A percentile compares a stretch with the other conserved stretches of the same genome.
phyloP scores from a whole-genome alignment of 2,888 invertebrate genomes.

The Tenthredo distinguenda region DNA sequence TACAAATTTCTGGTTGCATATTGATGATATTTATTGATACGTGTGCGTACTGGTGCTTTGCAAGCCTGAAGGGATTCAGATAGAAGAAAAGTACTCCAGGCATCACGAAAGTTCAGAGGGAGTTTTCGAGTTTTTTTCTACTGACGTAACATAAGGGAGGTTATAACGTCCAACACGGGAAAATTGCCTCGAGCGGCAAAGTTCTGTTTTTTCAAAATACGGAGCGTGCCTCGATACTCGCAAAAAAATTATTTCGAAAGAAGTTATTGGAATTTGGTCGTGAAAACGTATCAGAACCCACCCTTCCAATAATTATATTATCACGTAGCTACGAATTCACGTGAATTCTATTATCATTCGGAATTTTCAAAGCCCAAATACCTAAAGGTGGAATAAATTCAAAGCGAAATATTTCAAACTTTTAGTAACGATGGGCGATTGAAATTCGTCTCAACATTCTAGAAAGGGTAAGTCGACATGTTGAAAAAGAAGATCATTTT shows the following conservation, averaged over 20 bases:
- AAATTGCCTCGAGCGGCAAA: neutral
- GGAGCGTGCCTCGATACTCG: neutral
- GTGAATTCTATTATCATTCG: neutral
- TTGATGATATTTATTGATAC: slow-evolving; percentile 37
- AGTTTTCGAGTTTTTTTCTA: neutral
- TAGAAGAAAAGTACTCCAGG: slow-evolving; percentile 5
- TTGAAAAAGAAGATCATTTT: neutral
- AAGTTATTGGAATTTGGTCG: neutral
- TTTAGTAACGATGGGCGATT: neutral
- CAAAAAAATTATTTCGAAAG: neutral
- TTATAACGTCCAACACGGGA: neutral
- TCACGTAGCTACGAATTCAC: neutral
- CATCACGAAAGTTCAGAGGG: neutral
- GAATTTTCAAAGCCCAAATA: neutral
- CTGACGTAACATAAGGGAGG: neutral
- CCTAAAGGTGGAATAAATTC: neutral
- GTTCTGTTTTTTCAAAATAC: neutral
- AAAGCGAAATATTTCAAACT: neutral
- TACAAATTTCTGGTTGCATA: neutral
- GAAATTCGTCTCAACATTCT: neutral
- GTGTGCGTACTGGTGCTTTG: neutral
- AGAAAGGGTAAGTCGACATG: neutral
- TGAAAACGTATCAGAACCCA: neutral
- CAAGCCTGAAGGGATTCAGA: slow-evolving; percentile 33
- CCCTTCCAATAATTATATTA: neutral